A percentile compares a stretch with the other conserved stretches of the same genome.
These are phyloP conservation scores for Acromyrmex charruanus DNA, from an alignment of 1,140 invertebrate species.

Conservation along the genomic window DNA sequence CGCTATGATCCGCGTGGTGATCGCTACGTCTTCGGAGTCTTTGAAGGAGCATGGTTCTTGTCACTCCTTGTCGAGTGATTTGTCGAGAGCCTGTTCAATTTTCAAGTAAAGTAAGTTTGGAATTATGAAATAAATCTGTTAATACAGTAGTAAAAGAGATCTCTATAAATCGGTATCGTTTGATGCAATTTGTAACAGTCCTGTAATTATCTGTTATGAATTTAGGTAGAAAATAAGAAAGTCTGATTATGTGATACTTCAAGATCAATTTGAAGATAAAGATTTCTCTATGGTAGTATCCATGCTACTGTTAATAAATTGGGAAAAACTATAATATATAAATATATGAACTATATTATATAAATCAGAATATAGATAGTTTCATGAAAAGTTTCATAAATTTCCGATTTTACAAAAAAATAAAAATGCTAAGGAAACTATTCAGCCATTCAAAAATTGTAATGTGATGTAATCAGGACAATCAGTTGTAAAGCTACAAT, in stretches of 20 bases:
- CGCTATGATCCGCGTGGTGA: slow-evolving; percentile 27
- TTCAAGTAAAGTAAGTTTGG: slow-evolving; percentile 23
- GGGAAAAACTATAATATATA: background rate
- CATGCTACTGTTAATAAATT: background rate
- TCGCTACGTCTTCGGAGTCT: slow-evolving; percentile 54
- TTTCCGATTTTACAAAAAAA: background rate
- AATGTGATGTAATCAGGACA: background rate
- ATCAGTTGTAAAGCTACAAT: background rate
- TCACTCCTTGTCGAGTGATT: background rate
- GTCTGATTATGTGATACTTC: too few relatives aligned
- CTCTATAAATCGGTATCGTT: background rate
- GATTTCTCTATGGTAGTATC: background rate
- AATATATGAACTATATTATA: background rate
- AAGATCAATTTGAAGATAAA: background rate
- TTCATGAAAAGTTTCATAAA: slow-evolving; percentile 1
- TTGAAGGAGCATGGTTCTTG: slow-evolving; percentile 19
- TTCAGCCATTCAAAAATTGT: background rate
- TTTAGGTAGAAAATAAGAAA: background rate
- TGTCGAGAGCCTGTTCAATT: background rate
- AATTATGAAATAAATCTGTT: background rate
- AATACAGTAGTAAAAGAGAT: background rate
- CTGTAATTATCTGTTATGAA: background rate
- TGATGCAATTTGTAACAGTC: background rate
- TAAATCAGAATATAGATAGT: background rate
- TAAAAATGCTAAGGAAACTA: background rate